Evolutionary conservation across 2,888 invertebrate species (phyloP), one percentile per base, ranked within the genome.

Genomic region (Ganaspis brasiliensis): DNA sequence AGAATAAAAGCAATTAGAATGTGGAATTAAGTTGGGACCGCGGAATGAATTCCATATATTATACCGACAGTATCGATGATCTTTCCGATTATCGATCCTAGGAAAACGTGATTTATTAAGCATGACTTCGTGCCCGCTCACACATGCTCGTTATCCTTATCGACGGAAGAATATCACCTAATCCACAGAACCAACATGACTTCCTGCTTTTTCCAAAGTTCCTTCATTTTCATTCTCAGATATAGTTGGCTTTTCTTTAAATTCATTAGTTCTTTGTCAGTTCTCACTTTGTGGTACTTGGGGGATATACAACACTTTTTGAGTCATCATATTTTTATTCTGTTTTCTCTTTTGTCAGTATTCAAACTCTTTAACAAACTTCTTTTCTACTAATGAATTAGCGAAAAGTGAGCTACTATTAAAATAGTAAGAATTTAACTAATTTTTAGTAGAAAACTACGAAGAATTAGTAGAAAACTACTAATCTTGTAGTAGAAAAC

Each of bases 21-120:
- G 40, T 67, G 67, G n/a, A 63, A 67, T 67, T 14, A 67, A 67
- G 24, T 67, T 67, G n/a, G 45, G 67, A 67, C 67, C 21, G n/a
- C 1, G 40, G n/a, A 67, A 67, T 45, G 45, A 67, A 67, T 67
- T 67, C 24, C 67, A 67, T 67, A 67, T 67, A 67, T n/a, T 24
- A 45, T 45, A 24, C 40, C 40, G 67, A 67, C 67, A 67, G 45
- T 86, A 87, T 87, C 86, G 82, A 72, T 78, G 83, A 87, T 85
- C 86, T 78, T 75, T 81, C 81, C 79, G 88, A 87, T 87, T 85
- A 87, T 86, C 85, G 83, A 59, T 77, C 79, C 77, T 79, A 82
- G 84, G 83, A 87, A 87, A 88, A 87, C 88, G 87, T 88, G 88
- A 89, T 89, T 89, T 88, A 88, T 87, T 86, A 87, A 86, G 84